Base-by-base conservation (phyloP, 1,140 invertebrate species). In the Drosophila auraria region DNA sequence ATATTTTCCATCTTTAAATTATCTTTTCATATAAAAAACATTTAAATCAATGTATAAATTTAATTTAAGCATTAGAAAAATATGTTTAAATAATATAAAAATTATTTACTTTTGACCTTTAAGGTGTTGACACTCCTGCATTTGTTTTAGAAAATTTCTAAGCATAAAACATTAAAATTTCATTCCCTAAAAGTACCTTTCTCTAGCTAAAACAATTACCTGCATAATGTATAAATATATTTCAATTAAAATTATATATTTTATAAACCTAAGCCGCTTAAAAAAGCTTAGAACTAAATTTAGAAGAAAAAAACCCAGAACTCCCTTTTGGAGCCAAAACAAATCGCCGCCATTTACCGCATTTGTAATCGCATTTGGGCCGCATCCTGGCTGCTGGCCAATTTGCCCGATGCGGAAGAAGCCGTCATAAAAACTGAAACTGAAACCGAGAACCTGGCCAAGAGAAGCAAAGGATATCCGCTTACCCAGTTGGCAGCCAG, bases 391-490 rank as follows among this genome's bases (percentile, higher is more conserved):
- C 81, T 17, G 23, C 11, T 17, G 65, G 82, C 82, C 82, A 86
- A 78, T 70, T 27, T 11, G 58, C 12, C 12, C 12, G 38, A 7
- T 38, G 33, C 79, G 83, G 76, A 86, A 72, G 76, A 47, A 54
- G 47, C 84, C 47, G 68, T 84, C 84, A 79, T 89, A 89, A 87
- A 80, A 36, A 36, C 60, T 60, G 83, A 50, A 76, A 44, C 69
- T 49, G 50, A 57, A 38, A 65, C 38, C n/a, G 38, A 65, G 38
- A 65, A 36, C 33, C 62, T 51, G 74, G 36, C 38, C 23, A 53
- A 36, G 40, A 9, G 36, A 77, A 59, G 30, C 5, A 54, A 47
- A 44, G 61, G 64, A 65, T 72, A 69, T 83, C 63, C 65, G 44
- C 47, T 65, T 63, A 4, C 69, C 63, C 71, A 65, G 83, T 87